These are phyloP conservation scores for Nanorana parkeri DNA, from an alignment of 2,113 vertebrate species.

Conservation along the genomic window DNA sequence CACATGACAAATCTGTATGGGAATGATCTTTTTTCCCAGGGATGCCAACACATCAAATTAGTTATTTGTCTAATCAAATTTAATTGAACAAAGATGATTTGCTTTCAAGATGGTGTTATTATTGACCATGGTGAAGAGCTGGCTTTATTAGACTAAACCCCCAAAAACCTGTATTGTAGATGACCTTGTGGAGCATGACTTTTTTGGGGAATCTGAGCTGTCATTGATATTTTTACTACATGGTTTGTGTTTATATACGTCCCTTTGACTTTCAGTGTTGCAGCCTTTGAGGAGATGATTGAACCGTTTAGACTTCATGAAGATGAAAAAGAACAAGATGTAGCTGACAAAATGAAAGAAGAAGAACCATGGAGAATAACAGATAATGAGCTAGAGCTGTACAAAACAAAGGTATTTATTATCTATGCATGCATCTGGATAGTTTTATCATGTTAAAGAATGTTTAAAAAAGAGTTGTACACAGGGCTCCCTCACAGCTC, in stretches of 20 bases:
- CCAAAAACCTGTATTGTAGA: neutral
- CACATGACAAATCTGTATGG: conserved; percentile 1
- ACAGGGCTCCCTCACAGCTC: too few species aligned
- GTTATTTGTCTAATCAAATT: conserved; percentile 3
- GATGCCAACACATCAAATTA: neutral
- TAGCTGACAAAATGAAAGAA: conserved; percentile 92
- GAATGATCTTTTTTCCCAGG: conserved; percentile 23
- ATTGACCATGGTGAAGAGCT: neutral
- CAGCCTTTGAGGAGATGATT: conserved; percentile 91
- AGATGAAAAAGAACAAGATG: conserved; percentile 95
- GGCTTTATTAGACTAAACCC: neutral
- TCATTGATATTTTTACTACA: neutral
- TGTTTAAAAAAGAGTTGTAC: too few species aligned
- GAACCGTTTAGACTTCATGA: conserved; percentile 94
- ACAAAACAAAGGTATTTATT: conserved; percentile 88
- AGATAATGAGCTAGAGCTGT: conserved; percentile 95
- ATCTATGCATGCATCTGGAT: neutral
- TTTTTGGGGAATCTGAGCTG: too few species aligned
- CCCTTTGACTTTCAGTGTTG: conserved; percentile 72
- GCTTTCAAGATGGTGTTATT: neutral
- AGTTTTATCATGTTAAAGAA: too few species aligned
- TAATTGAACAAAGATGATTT: neutral
- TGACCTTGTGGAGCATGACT: neutral
- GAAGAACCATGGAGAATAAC: conserved; percentile 98
- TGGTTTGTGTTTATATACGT: neutral